These are phyloP conservation scores for Hoplodrina blanda DNA, from an alignment of 2,888 invertebrate species.

Conservation along the genomic window DNA sequence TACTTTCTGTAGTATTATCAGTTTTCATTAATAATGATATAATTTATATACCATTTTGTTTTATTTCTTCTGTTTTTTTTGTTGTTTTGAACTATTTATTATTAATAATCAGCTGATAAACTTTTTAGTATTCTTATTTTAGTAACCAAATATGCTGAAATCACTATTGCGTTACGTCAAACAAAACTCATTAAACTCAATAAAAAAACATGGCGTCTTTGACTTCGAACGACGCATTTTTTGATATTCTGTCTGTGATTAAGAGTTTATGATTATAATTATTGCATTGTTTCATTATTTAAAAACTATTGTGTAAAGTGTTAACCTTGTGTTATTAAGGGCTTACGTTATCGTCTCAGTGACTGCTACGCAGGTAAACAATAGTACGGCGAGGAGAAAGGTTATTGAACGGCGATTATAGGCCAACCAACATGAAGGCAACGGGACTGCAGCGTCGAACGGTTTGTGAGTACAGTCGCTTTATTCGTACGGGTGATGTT, in stretches of 20 bases:
- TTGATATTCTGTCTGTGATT: conserved; percentile 4
- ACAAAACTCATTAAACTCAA: conserved; percentile 11
- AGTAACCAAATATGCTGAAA: conserved; percentile 12
- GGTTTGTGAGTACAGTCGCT: conserved; percentile 78
- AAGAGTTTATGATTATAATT: neutral
- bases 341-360: conserved; percentile 55
- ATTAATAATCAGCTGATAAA: neutral
- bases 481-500: conserved; percentile 83
- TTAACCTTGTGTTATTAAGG: conserved; percentile 44
- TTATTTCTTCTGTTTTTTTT: too few relatives aligned
- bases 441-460: conserved; percentile 64
- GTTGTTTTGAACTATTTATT: too few relatives aligned
- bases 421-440: conserved; percentile 70
- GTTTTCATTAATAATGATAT: too few relatives aligned
- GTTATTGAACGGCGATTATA: conserved; percentile 76
- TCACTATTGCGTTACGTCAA: conserved; percentile 20
- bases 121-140: neutral
- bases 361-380: conserved; percentile 80
- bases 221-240: conserved; percentile 13
- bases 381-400: conserved; percentile 70
- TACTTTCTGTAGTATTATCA: too few relatives aligned
- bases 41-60: too few relatives aligned
- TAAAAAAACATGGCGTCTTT: conserved; percentile 59
- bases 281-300: neutral
- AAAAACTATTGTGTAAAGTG: conserved; percentile 43